phyloP scores from a whole-genome alignment of 1,140 invertebrate species.

The Hycleus phaleratus region DNA sequence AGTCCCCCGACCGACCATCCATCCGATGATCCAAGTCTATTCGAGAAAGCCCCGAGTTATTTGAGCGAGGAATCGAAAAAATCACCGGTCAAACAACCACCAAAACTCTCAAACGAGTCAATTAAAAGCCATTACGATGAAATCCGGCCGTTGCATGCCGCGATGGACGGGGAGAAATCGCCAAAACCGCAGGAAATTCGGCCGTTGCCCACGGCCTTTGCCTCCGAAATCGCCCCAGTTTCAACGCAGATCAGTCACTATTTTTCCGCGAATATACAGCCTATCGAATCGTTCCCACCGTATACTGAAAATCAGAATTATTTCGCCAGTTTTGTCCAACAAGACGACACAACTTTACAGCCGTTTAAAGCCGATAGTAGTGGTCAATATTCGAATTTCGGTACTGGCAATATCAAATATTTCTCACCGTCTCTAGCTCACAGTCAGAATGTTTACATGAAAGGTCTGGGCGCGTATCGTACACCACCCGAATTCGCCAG shows the following conservation, averaged over 20 bases:
- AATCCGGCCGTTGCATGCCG: neutral
- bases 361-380: neutral
- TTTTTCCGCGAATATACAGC: neutral
- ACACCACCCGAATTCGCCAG: no score
- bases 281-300: neutral
- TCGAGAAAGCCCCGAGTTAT: constrained; percentile 4
- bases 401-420: constrained; percentile 1
- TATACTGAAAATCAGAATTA: no score
- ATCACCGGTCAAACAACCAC: neutral
- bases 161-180: neutral
- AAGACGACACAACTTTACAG: neutral
- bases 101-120: constrained; percentile 4
- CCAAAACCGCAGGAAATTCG: neutral
- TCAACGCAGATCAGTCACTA: neutral
- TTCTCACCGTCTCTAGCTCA: neutral
- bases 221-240: neutral
- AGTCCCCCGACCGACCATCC: neutral
- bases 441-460: no score
- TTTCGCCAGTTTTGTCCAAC: neutral
- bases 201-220: neutral
- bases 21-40: constrained; percentile 5
- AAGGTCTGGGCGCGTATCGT: no score
- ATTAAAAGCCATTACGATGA: constrained; percentile 7
- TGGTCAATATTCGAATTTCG: neutral
- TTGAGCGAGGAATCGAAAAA: constrained; percentile 5